phyloP scores from a whole-genome alignment of 2,113 vertebrate genomes.

The Upupa epops region DNA sequence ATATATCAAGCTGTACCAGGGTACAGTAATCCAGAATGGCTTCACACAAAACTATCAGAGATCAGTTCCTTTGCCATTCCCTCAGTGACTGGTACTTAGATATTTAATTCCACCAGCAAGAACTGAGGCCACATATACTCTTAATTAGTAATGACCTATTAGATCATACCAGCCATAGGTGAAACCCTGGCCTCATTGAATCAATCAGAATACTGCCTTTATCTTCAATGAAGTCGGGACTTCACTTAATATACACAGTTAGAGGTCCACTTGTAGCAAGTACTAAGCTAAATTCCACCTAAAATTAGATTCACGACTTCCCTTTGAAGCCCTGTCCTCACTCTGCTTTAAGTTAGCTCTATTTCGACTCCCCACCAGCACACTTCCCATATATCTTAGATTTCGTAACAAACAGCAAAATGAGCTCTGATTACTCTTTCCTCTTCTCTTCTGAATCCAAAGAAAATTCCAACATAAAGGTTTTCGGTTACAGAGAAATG shows the following conservation, averaged over 20 bases:
- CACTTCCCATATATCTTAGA: background rate
- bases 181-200: constrained; percentile 23
- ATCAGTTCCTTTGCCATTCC: background rate
- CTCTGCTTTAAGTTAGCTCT: background rate
- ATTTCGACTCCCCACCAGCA: background rate
- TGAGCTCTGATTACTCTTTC: background rate
- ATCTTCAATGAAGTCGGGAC: constrained; percentile 27
- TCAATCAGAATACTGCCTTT: constrained; percentile 35
- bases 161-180: constrained; percentile 34
- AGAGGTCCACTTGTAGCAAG: constrained; percentile 15
- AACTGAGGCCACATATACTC: background rate
- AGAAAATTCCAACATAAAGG: background rate
- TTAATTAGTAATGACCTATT: constrained; percentile 47
- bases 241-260: constrained; percentile 34
- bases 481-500: background rate
- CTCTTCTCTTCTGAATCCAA: background rate
- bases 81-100: background rate
- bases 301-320: background rate
- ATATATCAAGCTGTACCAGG: background rate
- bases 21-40: fast-evolving
- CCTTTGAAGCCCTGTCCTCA: background rate
- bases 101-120: constrained; percentile 11
- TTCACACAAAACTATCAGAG: background rate
- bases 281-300: constrained; percentile 8
- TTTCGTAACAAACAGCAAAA: constrained; percentile 14